Conservation (phyloP, 2,888 invertebrate genomes). For the Drosophila gaucha region DNA sequence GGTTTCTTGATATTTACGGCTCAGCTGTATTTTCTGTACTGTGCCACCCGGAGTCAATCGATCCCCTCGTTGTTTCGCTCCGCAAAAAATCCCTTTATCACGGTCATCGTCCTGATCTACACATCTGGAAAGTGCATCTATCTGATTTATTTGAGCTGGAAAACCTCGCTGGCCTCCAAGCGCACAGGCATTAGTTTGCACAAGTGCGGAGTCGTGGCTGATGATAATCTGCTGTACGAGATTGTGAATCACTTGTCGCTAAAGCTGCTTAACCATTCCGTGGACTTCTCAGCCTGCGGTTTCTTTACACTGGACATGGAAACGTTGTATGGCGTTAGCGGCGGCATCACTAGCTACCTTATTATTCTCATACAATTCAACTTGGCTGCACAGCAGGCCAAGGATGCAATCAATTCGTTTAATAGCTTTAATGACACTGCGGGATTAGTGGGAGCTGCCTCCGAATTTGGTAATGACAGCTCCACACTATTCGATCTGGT, state of each 20-base stretch:
- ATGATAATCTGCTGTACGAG: constrained; percentile 84
- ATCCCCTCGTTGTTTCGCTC: constrained; percentile 84
- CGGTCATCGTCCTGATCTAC: constrained; percentile 78
- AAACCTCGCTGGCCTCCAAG: constrained; percentile 83
- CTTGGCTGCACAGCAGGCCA: constrained; percentile 84
- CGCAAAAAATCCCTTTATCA: constrained; percentile 82
- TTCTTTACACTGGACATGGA: constrained; percentile 85
- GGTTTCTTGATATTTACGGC: constrained; percentile 84
- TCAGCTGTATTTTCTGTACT: constrained; percentile 84
- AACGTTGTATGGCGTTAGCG: constrained; percentile 84
- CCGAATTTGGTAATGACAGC: constrained; percentile 53
- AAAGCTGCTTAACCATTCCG: constrained; percentile 84
- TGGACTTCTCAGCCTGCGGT: constrained; percentile 85
- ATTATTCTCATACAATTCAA: constrained; percentile 85
- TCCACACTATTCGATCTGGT: constrained; percentile 50
- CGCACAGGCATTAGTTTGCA: constrained; percentile 84
- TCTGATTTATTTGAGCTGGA: constrained; percentile 84
- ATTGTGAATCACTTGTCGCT: constrained; percentile 84
- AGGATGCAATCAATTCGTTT: constrained; percentile 71
- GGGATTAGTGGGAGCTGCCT: constrained; percentile 59
- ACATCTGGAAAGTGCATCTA: constrained; percentile 84
- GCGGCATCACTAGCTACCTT: constrained; percentile 84
- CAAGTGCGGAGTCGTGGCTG: constrained; percentile 83
- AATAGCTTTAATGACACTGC: constrained; percentile 70
- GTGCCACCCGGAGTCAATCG: constrained; percentile 81